Evolutionary conservation across 2,797 vertebrate genomes (phyloP), one percentile per base, ranked within the genome.

Genomic region (Sebastes matsubarae): DNA sequence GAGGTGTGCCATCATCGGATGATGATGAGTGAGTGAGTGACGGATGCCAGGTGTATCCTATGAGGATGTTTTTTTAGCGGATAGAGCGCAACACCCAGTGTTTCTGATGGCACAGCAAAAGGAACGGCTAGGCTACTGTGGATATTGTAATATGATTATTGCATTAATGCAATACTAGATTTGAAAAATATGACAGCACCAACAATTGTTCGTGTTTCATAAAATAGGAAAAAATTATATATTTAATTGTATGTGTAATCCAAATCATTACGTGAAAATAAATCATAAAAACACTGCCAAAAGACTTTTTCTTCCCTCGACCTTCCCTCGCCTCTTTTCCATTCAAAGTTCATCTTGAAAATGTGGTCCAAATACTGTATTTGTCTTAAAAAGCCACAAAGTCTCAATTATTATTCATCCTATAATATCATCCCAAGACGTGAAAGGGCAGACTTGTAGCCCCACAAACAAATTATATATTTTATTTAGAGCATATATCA

Each of bases 31-130:
- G 7, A 46, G 42, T 46, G 38, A 54, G 46, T 2, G 0, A 68
- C 32, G 24, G 72, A 73, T 36, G 36, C 77, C 83, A 82, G 70
- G 36, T 83, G 74, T 73, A 72, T 89, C 76, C 75, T 72, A 8
- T 38, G 14, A 16, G 63, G 38, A 74, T 13, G 52, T 55, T 64
- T 65, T 30, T 29, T 29, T 29, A 29, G 29, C 6, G 6, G 29
- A 29, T 6, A 29, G 29, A 52, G 46, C 16, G 46, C 16, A 59
- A 69, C 57, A 10, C n/a, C 36, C 69, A 34, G 0, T 25, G 14
- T 50, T 60, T 65, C 54, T 65, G 11, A 72, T 54, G 27, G n/a
- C 10, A 72, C 5, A 24, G 6, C 7, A 25, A 50, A 25, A 38
- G 10, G 22, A 61, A 22, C 4, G 2, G 6, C 61, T 9, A n/a